phyloP scores from a whole-genome alignment of 2,113 vertebrate species.

The Phylloscopus whistleri region DNA sequence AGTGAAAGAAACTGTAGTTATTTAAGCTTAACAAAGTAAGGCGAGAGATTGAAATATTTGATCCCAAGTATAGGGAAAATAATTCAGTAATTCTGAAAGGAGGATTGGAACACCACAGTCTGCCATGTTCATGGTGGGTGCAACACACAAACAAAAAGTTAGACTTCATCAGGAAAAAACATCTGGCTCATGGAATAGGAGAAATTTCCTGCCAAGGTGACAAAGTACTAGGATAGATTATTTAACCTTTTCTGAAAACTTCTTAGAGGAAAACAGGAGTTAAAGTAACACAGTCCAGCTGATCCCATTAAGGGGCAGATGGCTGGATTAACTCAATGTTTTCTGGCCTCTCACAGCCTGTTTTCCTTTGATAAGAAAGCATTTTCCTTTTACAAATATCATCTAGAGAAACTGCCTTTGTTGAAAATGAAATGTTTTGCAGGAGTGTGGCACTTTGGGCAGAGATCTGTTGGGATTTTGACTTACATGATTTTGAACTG shows the following conservation, averaged over 20 bases:
- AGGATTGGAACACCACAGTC: neutral
- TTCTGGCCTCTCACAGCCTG: neutral
- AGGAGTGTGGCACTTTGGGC: neutral
- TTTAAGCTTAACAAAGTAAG: neutral
- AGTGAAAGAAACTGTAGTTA: neutral
- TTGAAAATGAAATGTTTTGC: neutral
- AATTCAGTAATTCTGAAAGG: neutral
- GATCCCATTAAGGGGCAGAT: neutral
- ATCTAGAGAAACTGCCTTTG: neutral
- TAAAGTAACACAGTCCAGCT: neutral
- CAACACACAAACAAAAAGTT: neutral
- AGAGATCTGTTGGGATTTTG: neutral
- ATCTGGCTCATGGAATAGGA: neutral
- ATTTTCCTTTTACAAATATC: neutral
- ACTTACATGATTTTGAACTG: neutral
- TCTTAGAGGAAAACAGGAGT: neutral
- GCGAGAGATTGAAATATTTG: neutral
- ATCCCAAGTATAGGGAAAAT: neutral
- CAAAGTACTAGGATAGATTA: neutral
- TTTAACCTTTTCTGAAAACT: neutral
- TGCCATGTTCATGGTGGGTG: neutral
- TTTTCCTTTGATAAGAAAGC: neutral
- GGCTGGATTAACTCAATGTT: neutral
- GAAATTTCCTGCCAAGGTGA: neutral
- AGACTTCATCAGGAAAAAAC: neutral